A percentile compares a stretch with the other conserved stretches of the same genome.
Evolutionary conservation across 2,888 invertebrate species (phyloP).

Genomic region (Polietes domitor): DNA sequence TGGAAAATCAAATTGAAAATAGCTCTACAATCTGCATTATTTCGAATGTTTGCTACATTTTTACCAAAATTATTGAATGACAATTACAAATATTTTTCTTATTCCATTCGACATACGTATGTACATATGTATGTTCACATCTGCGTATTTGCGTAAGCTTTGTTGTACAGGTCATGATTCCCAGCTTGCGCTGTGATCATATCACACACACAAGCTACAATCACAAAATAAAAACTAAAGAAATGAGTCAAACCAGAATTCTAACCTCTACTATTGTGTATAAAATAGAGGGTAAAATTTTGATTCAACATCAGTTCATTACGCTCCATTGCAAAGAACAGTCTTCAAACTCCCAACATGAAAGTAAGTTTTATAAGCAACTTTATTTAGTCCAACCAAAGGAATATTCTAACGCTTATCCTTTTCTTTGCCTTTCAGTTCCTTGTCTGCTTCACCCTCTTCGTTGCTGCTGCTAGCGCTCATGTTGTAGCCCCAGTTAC

Average conservation of each 20-base stretch:
- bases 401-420: not conserved
- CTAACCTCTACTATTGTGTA: not conserved
- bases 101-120: no score
- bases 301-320: slow-evolving; percentile 50
- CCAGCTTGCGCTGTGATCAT: no score
- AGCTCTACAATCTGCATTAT: no score
- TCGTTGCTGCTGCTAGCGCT: slow-evolving; percentile 75
- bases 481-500: slow-evolving; percentile 66
- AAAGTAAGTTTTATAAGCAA: slow-evolving; percentile 45
- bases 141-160: no score
- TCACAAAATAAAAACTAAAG: not conserved
- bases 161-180: no score
- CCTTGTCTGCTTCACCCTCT: slow-evolving; percentile 76
- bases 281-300: slow-evolving; percentile 43
- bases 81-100: no score
- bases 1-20: no score
- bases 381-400: not conserved
- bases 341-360: slow-evolving; percentile 46
- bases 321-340: slow-evolving; percentile 54
- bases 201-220: no score
- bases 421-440: slow-evolving; percentile 67
- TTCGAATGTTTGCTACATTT: no score
- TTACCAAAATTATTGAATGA: no score
- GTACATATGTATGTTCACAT: no score
- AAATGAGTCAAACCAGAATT: not conserved